These are phyloP conservation scores for Gonatopus flavifemur DNA, from an alignment of 1,140 invertebrate species.

Conservation along the genomic window DNA sequence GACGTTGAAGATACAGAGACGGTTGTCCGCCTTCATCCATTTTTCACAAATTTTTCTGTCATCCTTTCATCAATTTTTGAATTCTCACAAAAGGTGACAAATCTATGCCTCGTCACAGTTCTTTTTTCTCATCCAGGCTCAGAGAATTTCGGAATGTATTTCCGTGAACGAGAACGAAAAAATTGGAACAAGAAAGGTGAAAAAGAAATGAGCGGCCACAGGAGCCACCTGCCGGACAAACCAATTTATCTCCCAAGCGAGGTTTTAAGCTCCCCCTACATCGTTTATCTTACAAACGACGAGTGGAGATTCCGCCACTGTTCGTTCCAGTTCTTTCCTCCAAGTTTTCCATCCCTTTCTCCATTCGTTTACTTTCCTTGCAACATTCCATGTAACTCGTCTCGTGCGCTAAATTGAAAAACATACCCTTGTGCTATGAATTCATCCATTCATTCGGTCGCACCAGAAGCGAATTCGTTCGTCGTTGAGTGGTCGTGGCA, in stretches of 20 bases:
- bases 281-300: slow-evolving; percentile 47
- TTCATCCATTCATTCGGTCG: neutral
- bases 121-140: no score
- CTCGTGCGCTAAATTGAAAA: slow-evolving; percentile 33
- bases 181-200: no score
- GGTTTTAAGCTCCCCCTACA: slow-evolving; percentile 43
- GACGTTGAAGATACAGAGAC: no score
- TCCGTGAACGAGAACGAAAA: no score
- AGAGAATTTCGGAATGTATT: no score
- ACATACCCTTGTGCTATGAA: slow-evolving; percentile 18
- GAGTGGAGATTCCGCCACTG: slow-evolving; percentile 28
- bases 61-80: no score
- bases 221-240: slow-evolving; percentile 38
- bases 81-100: no score
- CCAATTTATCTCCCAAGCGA: slow-evolving; percentile 50
- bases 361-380: neutral
- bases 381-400: slow-evolving; percentile 4
- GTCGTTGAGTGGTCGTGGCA: no score
- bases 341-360: neutral
- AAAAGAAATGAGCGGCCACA: no score
- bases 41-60: no score
- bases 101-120: no score
- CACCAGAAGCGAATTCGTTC: neutral
- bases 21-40: no score
- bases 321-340: slow-evolving; percentile 19